Percentiles rank a stretch among this genome's conserved stretches.
Evolutionary conservation across 2,888 invertebrate species (phyloP).

Genomic region (Ophion ventricosus): DNA sequence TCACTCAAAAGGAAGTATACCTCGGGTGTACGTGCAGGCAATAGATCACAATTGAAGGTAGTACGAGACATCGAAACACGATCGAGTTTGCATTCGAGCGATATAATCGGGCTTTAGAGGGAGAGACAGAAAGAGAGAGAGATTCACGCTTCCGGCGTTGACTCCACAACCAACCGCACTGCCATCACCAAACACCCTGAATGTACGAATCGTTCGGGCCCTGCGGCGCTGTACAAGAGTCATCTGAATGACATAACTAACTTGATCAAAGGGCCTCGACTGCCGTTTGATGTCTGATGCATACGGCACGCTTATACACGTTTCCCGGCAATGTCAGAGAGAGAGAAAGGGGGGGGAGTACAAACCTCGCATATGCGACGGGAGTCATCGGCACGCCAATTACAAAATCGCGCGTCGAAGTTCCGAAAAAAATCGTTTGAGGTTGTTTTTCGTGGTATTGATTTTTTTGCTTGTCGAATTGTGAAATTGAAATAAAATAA

Average conservation of each 20-base stretch:
- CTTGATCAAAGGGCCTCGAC: slow-evolving; percentile 81
- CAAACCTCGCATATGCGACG: slow-evolving; percentile 25
- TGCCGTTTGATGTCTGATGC: slow-evolving; percentile 82
- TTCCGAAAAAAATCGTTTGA: background rate
- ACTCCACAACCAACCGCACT: slow-evolving; percentile 25
- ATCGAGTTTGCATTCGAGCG: slow-evolving; percentile 59
- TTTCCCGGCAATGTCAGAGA: slow-evolving; percentile 74
- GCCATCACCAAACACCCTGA: slow-evolving; percentile 52
- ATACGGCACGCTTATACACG: slow-evolving; percentile 72
- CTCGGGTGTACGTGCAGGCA: too few species aligned
- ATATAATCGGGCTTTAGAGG: slow-evolving; percentile 59
- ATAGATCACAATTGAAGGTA: background rate
- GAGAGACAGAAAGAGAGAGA: too few species aligned
- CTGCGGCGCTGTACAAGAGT: slow-evolving; percentile 78
- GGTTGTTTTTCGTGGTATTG: background rate
- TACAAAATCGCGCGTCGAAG: slow-evolving; percentile 56
- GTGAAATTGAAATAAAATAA: too few species aligned
- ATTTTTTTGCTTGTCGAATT: too few species aligned
- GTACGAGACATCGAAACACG: slow-evolving; percentile 32
- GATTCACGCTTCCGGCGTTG: slow-evolving; percentile 59
- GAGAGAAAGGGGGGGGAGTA: too few species aligned
- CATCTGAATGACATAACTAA: slow-evolving; percentile 81
- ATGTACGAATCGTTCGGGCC: slow-evolving; percentile 72
- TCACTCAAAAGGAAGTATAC: too few species aligned
- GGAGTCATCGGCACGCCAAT: slow-evolving; percentile 32